Conservation (phyloP, 2,113 vertebrate species). For the Ahaetulla prasina region DNA sequence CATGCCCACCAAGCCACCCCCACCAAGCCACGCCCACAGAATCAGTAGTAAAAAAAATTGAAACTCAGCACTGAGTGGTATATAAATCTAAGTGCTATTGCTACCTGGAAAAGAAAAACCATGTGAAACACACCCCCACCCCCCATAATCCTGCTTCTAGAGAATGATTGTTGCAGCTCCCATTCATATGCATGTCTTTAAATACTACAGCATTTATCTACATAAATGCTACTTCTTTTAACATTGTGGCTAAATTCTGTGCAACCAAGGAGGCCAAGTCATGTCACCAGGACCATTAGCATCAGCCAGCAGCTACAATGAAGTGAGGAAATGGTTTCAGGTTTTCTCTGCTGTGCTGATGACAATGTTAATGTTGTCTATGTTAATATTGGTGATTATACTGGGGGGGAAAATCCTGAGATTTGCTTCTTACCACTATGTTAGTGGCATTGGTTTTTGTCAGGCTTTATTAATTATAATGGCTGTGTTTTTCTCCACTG, state of each 20-base stretch:
- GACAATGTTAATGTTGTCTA: too few species aligned
- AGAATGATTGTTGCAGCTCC: background rate
- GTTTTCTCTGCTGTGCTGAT: background rate
- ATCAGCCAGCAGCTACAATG: background rate
- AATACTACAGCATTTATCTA: background rate
- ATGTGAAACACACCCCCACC: background rate
- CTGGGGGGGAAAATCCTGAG: constrained; percentile 3
- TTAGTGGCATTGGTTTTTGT: constrained; percentile 19
- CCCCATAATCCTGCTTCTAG: background rate
- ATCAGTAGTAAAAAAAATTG: too few species aligned
- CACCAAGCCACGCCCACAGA: too few species aligned
- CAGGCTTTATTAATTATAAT: constrained; percentile 36
- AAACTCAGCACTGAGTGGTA: background rate
- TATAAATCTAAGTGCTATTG: background rate
- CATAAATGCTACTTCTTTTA: background rate
- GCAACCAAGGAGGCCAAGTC: background rate
- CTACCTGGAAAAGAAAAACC: background rate
- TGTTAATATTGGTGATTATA: constrained; percentile 17
- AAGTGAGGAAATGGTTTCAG: background rate
- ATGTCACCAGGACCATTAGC: background rate
- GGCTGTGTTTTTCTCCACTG: constrained; percentile 32
- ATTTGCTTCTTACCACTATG: background rate
- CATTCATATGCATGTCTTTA: background rate
- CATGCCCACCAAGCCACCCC: too few species aligned
- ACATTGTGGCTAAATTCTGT: background rate